phyloP scores from a whole-genome alignment of 2,888 invertebrate genomes.

The Eulithis testata region DNA sequence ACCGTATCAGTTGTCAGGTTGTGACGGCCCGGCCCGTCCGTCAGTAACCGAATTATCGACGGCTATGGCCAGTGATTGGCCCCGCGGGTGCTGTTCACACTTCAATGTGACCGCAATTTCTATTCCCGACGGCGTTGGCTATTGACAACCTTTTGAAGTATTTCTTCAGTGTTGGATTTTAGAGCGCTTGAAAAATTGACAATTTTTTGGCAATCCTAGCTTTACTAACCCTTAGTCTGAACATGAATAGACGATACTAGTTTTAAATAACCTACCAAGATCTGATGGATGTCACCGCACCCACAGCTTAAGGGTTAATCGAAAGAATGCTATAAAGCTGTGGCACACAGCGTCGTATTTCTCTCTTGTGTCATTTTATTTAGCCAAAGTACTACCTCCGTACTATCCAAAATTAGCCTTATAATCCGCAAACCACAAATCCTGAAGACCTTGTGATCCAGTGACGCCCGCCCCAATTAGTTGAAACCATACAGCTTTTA shows the following conservation, averaged over 20 bases:
- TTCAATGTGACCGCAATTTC: constrained; percentile 51
- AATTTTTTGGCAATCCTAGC: too few relatives aligned
- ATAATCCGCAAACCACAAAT: constrained; percentile 11
- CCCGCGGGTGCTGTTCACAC: constrained; percentile 55
- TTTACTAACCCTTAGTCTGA: too few relatives aligned
- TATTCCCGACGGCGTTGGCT: constrained; percentile 34
- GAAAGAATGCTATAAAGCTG: too few relatives aligned
- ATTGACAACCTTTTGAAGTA: constrained; percentile 25
- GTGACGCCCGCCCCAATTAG: constrained; percentile 13
- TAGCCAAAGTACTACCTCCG: too few relatives aligned
- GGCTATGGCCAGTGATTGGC: constrained; percentile 57
- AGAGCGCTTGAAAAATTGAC: neutral
- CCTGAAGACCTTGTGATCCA: constrained; percentile 17
- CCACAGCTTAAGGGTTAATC: too few relatives aligned
- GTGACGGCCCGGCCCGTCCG: constrained; percentile 38
- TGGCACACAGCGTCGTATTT: too few relatives aligned
- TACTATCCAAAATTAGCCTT: neutral
- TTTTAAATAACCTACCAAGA: too few relatives aligned
- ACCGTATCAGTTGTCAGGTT: constrained; percentile 24
- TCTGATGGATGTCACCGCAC: too few relatives aligned
- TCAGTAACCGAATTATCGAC: constrained; percentile 56
- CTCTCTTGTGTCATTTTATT: too few relatives aligned
- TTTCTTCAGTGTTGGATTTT: constrained; percentile 13
- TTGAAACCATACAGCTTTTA: constrained; percentile 19
- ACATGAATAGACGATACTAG: too few relatives aligned